A percentile compares a stretch with the other conserved stretches of the same genome.
Evolutionary conservation across 2,113 vertebrate species (phyloP).

Genomic region (Notiomystis cincta): DNA sequence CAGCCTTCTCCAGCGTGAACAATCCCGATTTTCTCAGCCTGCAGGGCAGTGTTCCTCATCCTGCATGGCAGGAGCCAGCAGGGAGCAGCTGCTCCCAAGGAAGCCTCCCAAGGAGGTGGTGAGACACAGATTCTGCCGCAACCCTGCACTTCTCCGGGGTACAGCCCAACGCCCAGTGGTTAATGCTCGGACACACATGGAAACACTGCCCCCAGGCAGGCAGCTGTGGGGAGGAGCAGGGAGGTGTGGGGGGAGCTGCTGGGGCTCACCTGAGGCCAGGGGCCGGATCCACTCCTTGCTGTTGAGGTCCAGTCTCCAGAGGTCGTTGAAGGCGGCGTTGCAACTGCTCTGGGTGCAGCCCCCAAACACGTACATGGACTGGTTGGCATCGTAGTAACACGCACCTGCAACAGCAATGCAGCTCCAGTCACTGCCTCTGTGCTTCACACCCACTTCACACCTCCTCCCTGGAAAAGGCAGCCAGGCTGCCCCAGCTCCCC

Average conservation of each 20-base stretch:
- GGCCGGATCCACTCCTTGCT: slow-evolving; percentile 99
- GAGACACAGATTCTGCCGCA: not conserved
- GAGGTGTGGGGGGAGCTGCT: not conserved
- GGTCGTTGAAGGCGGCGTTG: slow-evolving; percentile 97
- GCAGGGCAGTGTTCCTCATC: not conserved
- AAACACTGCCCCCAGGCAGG: accelerated
- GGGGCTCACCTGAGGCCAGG: slow-evolving; percentile 87
- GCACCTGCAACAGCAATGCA: slow-evolving; percentile 75
- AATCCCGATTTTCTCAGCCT: too few species aligned
- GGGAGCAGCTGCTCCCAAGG: not conserved
- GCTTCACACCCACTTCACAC: not conserved
- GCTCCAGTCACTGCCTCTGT: not conserved
- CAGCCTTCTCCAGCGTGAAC: not conserved
- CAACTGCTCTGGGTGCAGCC: slow-evolving; percentile 98
- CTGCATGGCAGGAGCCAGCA: not conserved
- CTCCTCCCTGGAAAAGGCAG: not conserved
- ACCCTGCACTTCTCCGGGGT: accelerated
- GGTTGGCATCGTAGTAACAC: slow-evolving; percentile 95
- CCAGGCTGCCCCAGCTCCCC: accelerated
- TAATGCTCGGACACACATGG: accelerated
- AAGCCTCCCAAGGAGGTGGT: accelerated
- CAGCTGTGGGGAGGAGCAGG: accelerated
- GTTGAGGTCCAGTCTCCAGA: slow-evolving; percentile 98
- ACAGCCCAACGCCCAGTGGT: accelerated
- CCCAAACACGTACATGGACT: slow-evolving; percentile 99